A percentile compares a stretch with the other conserved stretches of the same genome.
These are phyloP conservation scores for Patella vulgata DNA, from an alignment of 1,140 invertebrate species.

Conservation along the genomic window DNA sequence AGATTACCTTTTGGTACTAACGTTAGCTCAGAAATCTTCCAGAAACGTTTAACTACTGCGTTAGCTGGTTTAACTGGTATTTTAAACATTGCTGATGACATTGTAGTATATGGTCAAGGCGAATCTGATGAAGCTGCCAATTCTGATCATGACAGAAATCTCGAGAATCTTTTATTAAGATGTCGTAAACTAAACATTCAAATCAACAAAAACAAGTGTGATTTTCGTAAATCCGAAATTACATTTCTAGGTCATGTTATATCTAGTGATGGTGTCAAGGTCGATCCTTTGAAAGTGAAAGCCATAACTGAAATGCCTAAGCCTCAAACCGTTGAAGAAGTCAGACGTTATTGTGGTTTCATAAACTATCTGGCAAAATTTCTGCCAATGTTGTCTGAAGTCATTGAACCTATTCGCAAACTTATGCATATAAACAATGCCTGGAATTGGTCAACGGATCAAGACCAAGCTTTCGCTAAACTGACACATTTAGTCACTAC, in stretches of 20 bases:
- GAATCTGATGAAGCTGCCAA: slow-evolving; percentile 4
- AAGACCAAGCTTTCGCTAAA: slow-evolving; percentile 24
- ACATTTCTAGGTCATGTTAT: slow-evolving; percentile 42
- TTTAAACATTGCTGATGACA: slow-evolving; percentile 58
- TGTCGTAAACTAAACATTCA: slow-evolving; percentile 55
- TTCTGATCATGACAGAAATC: slow-evolving; percentile 27
- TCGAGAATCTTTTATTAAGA: slow-evolving; percentile 46
- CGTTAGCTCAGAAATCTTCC: slow-evolving; percentile 48
- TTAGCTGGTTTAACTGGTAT: slow-evolving; percentile 54
- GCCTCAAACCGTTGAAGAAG: too few species aligned
- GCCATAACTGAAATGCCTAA: slow-evolving; percentile 44
- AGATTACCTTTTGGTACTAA: slow-evolving; percentile 20
- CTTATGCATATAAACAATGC: slow-evolving; percentile 16
- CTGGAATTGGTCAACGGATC: slow-evolving; percentile 19
- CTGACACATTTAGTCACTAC: slow-evolving; percentile 32
- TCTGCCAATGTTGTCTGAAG: slow-evolving; percentile 15
- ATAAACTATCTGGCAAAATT: slow-evolving; percentile 65
- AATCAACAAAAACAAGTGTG: slow-evolving; percentile 60
- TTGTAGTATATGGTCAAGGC: slow-evolving; percentile 47
- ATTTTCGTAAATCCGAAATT: slow-evolving; percentile 7
- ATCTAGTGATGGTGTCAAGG: slow-evolving; percentile 52
- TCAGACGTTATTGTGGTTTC: slow-evolving; percentile 28
- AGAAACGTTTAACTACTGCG: slow-evolving; percentile 47
- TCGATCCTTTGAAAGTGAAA: slow-evolving; percentile 57
- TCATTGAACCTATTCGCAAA: slow-evolving; percentile 18